phyloP scores from a whole-genome alignment of 2,113 vertebrate species.

The Reinhardtius hippoglossoides region DNA sequence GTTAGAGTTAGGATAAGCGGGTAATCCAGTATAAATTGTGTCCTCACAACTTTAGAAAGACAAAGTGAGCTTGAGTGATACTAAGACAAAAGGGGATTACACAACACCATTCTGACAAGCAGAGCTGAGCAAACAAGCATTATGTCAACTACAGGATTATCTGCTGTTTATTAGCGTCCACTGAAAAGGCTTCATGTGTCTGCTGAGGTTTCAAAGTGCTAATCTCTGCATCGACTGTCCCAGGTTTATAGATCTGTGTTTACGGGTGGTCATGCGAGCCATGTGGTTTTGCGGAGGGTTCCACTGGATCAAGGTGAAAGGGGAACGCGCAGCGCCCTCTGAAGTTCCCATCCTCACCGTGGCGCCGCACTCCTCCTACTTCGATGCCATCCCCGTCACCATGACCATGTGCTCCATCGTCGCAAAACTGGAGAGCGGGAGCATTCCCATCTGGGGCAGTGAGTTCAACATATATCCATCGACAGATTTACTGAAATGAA shows the following conservation, averaged over 20 bases:
- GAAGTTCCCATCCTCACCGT: conserved; percentile 91
- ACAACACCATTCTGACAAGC: neutral
- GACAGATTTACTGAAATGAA: neutral
- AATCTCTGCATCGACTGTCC: neutral
- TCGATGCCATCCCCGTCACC: conserved; percentile 96
- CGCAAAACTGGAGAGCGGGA: conserved; percentile 93
- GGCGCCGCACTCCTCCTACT: conserved; percentile 96
- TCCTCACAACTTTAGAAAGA: too few species aligned
- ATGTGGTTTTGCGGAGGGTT: conserved; percentile 98
- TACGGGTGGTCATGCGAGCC: conserved; percentile 91
- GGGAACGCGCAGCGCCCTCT: conserved; percentile 82
- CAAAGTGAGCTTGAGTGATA: too few species aligned
- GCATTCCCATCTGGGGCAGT: conserved; percentile 98
- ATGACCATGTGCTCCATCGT: conserved; percentile 96
- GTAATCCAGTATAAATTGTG: too few species aligned
- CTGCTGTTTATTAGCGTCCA: neutral
- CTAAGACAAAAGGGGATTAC: too few species aligned
- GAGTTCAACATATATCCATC: conserved; percentile 75
- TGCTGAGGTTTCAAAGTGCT: neutral
- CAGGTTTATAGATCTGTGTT: conserved; percentile 88
- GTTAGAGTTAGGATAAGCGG: too few species aligned
- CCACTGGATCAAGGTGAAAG: conserved; percentile 92
- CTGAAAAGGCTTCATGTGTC: neutral
- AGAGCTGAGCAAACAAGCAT: neutral
- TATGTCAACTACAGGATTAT: neutral